Percentiles rank a stretch among this genome's conserved stretches.
phyloP scores from a whole-genome alignment of 2,888 invertebrate genomes.

The Lottia gigantea region DNA sequence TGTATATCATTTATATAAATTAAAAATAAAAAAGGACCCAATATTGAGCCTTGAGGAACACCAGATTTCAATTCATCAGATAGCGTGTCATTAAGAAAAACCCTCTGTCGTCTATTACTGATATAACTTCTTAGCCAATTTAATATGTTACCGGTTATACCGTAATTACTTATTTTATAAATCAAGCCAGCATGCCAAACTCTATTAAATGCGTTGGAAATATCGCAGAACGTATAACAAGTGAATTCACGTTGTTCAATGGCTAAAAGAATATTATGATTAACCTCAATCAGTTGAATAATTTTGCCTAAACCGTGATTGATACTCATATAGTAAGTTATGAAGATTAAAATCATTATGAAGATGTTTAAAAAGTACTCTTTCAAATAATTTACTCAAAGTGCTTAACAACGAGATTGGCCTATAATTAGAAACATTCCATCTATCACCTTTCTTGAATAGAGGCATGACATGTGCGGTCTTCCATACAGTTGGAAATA shows the following conservation, averaged over 20 bases:
- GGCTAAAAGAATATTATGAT: background rate
- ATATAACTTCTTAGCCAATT: background rate
- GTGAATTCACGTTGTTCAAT: background rate
- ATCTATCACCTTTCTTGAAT: background rate
- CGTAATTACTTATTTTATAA: constrained; percentile 9
- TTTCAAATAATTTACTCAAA: background rate
- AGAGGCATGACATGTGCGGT: background rate
- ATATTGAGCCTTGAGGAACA: constrained; percentile 24
- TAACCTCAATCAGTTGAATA: background rate
- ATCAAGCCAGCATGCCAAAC: constrained; percentile 11
- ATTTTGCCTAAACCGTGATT: background rate
- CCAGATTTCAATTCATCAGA: background rate
- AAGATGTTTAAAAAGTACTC: background rate
- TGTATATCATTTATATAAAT: constrained; percentile 22
- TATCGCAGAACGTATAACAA: constrained; percentile 13
- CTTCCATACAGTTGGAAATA: background rate
- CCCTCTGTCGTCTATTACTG: background rate
- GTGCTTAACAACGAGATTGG: background rate
- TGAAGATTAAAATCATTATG: background rate
- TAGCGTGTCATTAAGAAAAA: background rate
- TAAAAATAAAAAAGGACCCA: constrained; percentile 21
- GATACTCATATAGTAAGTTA: background rate
- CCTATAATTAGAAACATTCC: background rate
- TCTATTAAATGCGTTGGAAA: constrained; percentile 20
- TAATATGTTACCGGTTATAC: constrained; percentile 8